Evolutionary conservation across 1,140 invertebrate genomes (phyloP).

Genomic region (Drosophila persimilis): DNA sequence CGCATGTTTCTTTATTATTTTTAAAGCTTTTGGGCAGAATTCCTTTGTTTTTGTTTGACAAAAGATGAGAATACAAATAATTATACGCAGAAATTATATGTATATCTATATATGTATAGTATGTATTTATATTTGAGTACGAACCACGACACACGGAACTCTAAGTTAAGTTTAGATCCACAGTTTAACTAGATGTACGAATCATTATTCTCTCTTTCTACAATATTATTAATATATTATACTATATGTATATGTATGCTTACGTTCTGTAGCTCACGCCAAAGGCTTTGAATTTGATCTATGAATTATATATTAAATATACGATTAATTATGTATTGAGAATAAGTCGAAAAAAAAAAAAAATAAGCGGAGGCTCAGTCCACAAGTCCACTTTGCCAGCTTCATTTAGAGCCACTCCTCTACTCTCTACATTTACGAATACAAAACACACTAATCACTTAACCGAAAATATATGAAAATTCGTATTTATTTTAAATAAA

Average conservation of each 20-base stretch:
- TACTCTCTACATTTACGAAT: conserved; percentile 24
- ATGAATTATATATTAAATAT: conserved; percentile 26
- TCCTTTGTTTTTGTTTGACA: conserved; percentile 11
- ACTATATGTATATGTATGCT: conserved; percentile 21
- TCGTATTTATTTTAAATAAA: conserved; percentile 76
- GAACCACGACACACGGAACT: conserved; percentile 47
- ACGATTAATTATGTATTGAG: conserved; percentile 43
- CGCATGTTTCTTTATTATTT: background rate
- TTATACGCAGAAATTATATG: conserved; percentile 31
- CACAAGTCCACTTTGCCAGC: conserved; percentile 33
- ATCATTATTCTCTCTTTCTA: conserved; percentile 22
- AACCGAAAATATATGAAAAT: conserved; percentile 43
- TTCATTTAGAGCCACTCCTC: conserved; percentile 37
- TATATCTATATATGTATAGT: conserved; percentile 17
- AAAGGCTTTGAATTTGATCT: conserved; percentile 58
- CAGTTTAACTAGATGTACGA: conserved; percentile 43
- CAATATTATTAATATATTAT: background rate
- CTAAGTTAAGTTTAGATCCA: conserved; percentile 58
- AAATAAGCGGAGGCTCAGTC: conserved; percentile 42
- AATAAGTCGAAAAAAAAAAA: background rate
- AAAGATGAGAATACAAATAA: conserved; percentile 1
- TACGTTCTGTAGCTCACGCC: conserved; percentile 66
- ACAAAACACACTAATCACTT: conserved; percentile 24
- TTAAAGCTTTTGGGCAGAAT: background rate
- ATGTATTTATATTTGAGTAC: conserved; percentile 4